Evolutionary conservation across 1,140 invertebrate species (phyloP).

Genomic region (Schlechtendalia chinensis): DNA sequence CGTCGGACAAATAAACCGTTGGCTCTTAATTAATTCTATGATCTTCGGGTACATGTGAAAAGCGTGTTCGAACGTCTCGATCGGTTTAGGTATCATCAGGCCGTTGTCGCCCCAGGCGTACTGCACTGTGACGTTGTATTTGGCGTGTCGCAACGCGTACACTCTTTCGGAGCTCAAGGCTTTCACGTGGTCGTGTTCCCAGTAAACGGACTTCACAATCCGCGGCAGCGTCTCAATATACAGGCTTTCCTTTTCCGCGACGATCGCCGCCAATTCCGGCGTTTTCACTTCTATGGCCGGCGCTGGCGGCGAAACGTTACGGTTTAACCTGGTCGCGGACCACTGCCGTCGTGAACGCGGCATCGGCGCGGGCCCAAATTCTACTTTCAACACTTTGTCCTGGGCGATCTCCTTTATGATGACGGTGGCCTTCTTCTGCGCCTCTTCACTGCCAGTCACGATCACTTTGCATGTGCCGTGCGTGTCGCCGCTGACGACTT

Average conservation of each 20-base stretch:
- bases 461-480: background rate
- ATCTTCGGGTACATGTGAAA: constrained; percentile 80
- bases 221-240: constrained; percentile 65
- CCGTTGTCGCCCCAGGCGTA: constrained; percentile 55
- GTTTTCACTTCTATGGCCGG: too few relatives aligned
- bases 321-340: too few relatives aligned
- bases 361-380: too few relatives aligned
- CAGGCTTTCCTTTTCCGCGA: background rate
- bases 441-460: background rate
- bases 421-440: background rate
- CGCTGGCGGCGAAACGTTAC: too few relatives aligned
- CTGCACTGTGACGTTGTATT: constrained; percentile 73
- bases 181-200: constrained; percentile 70
- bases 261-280: too few relatives aligned
- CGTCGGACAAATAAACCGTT: constrained; percentile 78
- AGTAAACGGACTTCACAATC: constrained; percentile 80
- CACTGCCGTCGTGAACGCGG: too few relatives aligned
- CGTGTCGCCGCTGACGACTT: too few relatives aligned
- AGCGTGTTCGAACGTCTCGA: constrained; percentile 79
- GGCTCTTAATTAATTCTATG: constrained; percentile 74
- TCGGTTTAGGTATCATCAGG: constrained; percentile 74
- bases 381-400: background rate
- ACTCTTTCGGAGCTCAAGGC: constrained; percentile 67
- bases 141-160: constrained; percentile 59
- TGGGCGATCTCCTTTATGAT: background rate